Conservation (phyloP, 2,888 invertebrate genomes). For the Noctua pronuba region DNA sequence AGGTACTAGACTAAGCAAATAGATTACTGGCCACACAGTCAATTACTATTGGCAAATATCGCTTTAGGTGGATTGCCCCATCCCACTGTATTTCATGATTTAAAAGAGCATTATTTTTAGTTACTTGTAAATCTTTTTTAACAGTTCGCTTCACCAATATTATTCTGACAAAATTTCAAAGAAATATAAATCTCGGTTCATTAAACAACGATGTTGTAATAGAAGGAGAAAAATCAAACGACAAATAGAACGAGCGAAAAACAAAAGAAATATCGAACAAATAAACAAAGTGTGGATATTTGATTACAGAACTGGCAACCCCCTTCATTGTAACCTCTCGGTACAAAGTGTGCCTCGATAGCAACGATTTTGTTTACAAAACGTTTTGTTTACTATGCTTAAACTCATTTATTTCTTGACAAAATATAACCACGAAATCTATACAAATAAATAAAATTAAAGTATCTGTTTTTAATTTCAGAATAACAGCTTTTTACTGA, state of each 20-base stretch:
- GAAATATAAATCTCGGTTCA: constrained; percentile 5
- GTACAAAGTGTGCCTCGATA: constrained; percentile 13
- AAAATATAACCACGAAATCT: neutral
- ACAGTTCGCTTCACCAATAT: neutral
- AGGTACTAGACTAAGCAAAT: constrained; percentile 12
- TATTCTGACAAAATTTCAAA: neutral
- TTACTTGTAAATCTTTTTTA: neutral
- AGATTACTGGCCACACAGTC: neutral
- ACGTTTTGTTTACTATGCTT: neutral
- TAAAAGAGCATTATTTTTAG: neutral
- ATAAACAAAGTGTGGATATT: constrained; percentile 26
- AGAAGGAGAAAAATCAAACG: constrained; percentile 6
- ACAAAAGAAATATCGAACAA: constrained; percentile 5
- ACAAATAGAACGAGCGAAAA: constrained; percentile 2
- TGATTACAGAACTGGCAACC: constrained; percentile 30
- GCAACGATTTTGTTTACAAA: constrained; percentile 36
- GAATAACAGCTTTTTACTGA: too few species aligned
- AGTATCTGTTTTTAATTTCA: too few species aligned
- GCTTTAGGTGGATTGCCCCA: neutral
- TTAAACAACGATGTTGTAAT: constrained; percentile 2
- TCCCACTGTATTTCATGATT: neutral
- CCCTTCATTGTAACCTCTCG: neutral
- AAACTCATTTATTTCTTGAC: neutral
- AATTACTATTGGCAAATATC: constrained; percentile 14
- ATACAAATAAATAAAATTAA: too few species aligned